Evolutionary conservation across 2,113 vertebrate species (phyloP).

Genomic region (Dicerorhinus sumatrensis): DNA sequence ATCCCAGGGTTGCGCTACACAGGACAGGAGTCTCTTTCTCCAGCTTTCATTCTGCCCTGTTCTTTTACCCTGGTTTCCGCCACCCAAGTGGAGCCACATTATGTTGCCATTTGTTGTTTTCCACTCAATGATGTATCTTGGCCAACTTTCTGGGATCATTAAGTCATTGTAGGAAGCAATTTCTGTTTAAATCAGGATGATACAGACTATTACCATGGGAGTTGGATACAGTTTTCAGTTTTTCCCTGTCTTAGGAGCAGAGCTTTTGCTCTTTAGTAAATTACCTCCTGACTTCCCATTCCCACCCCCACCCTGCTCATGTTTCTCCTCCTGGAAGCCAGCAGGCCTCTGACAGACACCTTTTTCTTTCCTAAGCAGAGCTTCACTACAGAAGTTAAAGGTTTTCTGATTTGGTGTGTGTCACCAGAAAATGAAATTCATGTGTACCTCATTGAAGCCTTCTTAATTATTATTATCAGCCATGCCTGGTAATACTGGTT

Average conservation of each 20-base stretch:
- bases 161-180: neutral
- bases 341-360: neutral
- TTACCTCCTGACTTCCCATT: neutral
- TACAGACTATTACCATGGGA: neutral
- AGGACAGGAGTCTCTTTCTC: no score
- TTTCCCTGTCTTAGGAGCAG: neutral
- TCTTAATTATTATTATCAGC: neutral
- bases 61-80: neutral
- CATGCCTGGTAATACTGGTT: neutral
- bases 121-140: neutral
- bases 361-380: neutral
- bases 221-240: neutral
- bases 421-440: neutral
- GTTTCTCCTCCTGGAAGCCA: neutral
- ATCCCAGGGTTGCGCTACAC: fast-evolving
- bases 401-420: neutral
- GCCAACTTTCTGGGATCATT: neutral
- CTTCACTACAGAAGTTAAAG: neutral
- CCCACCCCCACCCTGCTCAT: neutral
- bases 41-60: neutral
- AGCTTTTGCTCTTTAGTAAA: neutral
- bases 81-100: neutral
- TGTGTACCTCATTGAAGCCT: neutral
- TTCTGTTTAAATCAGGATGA: neutral
- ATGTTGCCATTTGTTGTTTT: neutral